phyloP scores from a whole-genome alignment of 1,140 invertebrate species.

The Drosophila melanica region DNA sequence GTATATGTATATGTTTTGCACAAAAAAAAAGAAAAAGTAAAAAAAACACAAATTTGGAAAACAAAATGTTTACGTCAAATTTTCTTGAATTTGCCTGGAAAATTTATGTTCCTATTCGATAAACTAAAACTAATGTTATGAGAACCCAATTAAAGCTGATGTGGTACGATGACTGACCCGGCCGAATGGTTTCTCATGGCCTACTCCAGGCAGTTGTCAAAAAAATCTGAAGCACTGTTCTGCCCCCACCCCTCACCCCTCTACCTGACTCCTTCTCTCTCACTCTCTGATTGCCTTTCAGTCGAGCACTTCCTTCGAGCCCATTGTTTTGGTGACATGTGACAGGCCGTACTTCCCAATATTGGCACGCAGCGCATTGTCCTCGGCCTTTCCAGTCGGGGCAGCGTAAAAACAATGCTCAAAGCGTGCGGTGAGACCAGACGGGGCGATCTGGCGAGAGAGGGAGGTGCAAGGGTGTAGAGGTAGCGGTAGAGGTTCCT shows the following conservation, averaged over 20 bases:
- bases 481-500: constrained; percentile 11
- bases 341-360: constrained; percentile 65
- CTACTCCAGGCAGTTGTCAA: constrained; percentile 23
- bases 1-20: background rate
- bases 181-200: constrained; percentile 11
- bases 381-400: constrained; percentile 16
- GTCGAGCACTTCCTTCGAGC: constrained; percentile 28
- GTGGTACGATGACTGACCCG: background rate
- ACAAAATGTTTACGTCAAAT: constrained; percentile 1
- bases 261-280: background rate
- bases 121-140: background rate
- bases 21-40: background rate
- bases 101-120: background rate
- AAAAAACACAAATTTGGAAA: background rate
- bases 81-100: background rate
- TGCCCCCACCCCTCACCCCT: background rate
- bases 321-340: constrained; percentile 69
- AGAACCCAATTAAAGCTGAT: background rate
- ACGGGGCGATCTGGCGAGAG: background rate
- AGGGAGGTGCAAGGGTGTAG: too few relatives aligned
- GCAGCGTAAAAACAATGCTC: constrained; percentile 42
- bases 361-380: constrained; percentile 56
- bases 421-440: background rate
- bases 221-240: constrained; percentile 1
- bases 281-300: constrained; percentile 26